Base-by-base conservation (phyloP, 2,797 vertebrate genomes). In the Caiman crocodilus region DNA sequence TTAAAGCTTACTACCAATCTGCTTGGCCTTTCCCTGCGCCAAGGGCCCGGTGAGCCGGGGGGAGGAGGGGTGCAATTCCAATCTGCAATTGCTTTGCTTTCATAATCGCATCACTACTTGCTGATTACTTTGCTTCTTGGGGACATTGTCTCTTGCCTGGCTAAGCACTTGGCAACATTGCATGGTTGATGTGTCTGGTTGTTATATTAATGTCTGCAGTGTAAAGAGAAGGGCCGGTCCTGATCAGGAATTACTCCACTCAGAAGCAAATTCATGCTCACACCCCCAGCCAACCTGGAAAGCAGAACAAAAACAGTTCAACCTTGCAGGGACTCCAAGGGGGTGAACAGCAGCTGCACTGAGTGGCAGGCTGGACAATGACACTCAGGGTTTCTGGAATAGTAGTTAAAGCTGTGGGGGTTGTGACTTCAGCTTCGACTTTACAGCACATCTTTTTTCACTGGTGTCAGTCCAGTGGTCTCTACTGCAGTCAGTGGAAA, bases 121-220 rank as follows among this genome's bases (percentile, higher is more conserved):
- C 56, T 76, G 61, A 42, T 32, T 14, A 64, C 64, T 83, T 79
- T 57, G 73, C 57, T 32, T 61, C 25, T 75, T 55, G 64, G 13
- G 2, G n/a, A 60, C n/a, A 23, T 32, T 50, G 56, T 20, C 75
- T 94, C n/a, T 76, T 88, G 57, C 76, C 26, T 81, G 80, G 20
- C 61, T n/a, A 57, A 76, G 30, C 71, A 18, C 60, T 60, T 25
- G 23, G 28, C n/a, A 16, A 58, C 18, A 18, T 23, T 21, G 57
- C 18, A 74, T 78, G 3, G 17, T 20, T 32, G 61, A 0, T 0
- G 0, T 12, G 20, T 4, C 16, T 83, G 30, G 69, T 57, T 64
- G 57, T 63, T 12, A 84, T 59, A 78, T 0, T 8, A 69, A 71
- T 32, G 30, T 35, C 59, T 88, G 90, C 60, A 75, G 26, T 32